A percentile compares a stretch with the other conserved stretches of the same genome.
phyloP scores from a whole-genome alignment of 2,888 invertebrate species.

The Strigamia maritima region DNA sequence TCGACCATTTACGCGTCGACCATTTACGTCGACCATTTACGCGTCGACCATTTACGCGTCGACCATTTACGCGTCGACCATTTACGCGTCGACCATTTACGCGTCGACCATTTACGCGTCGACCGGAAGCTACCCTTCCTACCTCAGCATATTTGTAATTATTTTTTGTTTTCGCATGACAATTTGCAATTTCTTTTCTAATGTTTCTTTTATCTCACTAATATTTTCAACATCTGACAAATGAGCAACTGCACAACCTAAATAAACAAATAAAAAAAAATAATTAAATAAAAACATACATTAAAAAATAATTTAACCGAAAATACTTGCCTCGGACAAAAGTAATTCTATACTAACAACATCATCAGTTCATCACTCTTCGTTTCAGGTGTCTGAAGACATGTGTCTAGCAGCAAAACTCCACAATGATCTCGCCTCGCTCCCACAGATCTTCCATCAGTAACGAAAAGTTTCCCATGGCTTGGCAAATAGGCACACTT shows the following conservation, averaged over 20 bases:
- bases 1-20: too few relatives aligned
- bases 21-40: too few relatives aligned
- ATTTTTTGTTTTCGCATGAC: slow-evolving; percentile 69
- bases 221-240: slow-evolving; percentile 72
- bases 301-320: not conserved
- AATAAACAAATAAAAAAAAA: slow-evolving; percentile 44
- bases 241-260: slow-evolving; percentile 77
- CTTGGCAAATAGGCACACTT: slow-evolving; percentile 54
- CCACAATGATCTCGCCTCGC: slow-evolving; percentile 88
- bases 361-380: slow-evolving; percentile 75
- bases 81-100: too few relatives aligned
- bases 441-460: slow-evolving; percentile 76
- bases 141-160: slow-evolving; percentile 89
- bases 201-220: slow-evolving; percentile 71
- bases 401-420: slow-evolving; percentile 80
- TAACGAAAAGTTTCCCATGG: slow-evolving; percentile 78
- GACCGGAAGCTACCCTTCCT: too few relatives aligned
- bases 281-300: not conserved
- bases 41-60: too few relatives aligned
- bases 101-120: too few relatives aligned
- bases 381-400: slow-evolving; percentile 75
- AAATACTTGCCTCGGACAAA: slow-evolving; percentile 69
- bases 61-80: too few relatives aligned
- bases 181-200: slow-evolving; percentile 69
- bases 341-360: slow-evolving; percentile 78